Evolutionary conservation across 2,888 invertebrate species (phyloP), one percentile per base, ranked within the genome.

Genomic region (Trissolcus japonicus): DNA sequence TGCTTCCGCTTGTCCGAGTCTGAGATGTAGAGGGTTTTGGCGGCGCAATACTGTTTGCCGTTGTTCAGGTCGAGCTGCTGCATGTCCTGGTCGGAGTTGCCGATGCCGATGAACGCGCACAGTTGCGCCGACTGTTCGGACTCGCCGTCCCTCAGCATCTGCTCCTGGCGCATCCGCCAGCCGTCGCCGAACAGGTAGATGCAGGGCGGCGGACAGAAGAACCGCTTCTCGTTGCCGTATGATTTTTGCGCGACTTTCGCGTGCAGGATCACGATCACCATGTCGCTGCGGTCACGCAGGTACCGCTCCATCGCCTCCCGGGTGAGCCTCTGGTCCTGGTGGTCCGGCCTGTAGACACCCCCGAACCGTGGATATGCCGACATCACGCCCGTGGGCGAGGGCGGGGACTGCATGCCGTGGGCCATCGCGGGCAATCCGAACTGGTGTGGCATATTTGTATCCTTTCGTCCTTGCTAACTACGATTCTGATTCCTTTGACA

Each of bases 231-330:
- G 89, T 99, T 99, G 80, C 99, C 99, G 88, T 99, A 99, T 0
- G 98, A 99, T 88, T 99, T 99, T 90, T 99, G 99, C 40, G 99
- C 99, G 57, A 99, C 99, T 92, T 99, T 99, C 56, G 99, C 99
- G 90, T 99, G 99, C 68, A 99, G 91, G 84, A 99, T 98, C 61
- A 98, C 97, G 73, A 99, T 95, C 19, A 97, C 94, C 96, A 98
- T 97, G 89, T 98, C 98, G 83, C 96, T 82, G 83, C 97, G 93
- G 87, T 98, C 98, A 68, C 96, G 93, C 83, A 99, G 92, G 89
- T 99, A 99, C 69, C 96, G 94, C 89, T 97, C 96, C 99, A 99
- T 99, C 46, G 97, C 96, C 83, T 98, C 97, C 74, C 96, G 92
- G 29, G 95, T 96, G 81, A 96, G 91, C 74, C 95, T 91, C 85